Percentiles rank a stretch among this genome's conserved stretches.
phyloP scores from a whole-genome alignment of 2,113 vertebrate species.

The Pagrus major region DNA sequence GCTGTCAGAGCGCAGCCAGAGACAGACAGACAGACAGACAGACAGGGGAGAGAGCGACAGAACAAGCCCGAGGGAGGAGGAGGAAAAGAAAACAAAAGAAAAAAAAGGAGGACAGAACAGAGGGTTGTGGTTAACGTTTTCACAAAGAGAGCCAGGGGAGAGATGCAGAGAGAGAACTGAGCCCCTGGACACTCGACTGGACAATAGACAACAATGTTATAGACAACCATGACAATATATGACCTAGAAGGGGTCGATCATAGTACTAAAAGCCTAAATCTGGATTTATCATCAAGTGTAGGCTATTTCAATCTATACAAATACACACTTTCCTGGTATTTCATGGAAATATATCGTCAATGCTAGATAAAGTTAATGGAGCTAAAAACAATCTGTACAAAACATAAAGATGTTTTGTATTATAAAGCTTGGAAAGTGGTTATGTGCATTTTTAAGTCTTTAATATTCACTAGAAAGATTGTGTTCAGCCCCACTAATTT shows the following conservation, averaged over 20 bases:
- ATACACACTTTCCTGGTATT: not conserved
- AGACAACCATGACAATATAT: conserved; percentile 13
- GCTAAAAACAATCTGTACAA: not conserved
- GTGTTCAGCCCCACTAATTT: not conserved
- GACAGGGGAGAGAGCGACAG: conserved; percentile 41
- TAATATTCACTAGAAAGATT: not conserved
- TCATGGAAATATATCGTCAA: not conserved
- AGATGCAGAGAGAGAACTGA: conserved; percentile 49
- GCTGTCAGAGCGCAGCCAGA: conserved; percentile 94
- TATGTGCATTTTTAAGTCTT: not conserved
- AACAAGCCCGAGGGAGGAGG: conserved; percentile 64
- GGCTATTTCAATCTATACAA: conserved; percentile 8
- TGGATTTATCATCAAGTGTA: not conserved
- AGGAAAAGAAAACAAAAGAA: conserved; percentile 68
- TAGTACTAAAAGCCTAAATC: not conserved
- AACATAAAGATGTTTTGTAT: not conserved
- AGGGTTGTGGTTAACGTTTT: conserved; percentile 94
- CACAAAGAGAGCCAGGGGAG: conserved; percentile 76
- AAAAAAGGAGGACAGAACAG: conserved; percentile 90
- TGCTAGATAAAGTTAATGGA: not conserved
- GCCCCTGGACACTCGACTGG: conserved; percentile 44
- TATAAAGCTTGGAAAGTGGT: not conserved
- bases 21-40: conserved; percentile 86
- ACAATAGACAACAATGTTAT: conserved; percentile 35
- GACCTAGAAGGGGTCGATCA: not conserved